Evolutionary conservation across 2,113 vertebrate genomes (phyloP).

Genomic region (Hemibagrus wyckioides): DNA sequence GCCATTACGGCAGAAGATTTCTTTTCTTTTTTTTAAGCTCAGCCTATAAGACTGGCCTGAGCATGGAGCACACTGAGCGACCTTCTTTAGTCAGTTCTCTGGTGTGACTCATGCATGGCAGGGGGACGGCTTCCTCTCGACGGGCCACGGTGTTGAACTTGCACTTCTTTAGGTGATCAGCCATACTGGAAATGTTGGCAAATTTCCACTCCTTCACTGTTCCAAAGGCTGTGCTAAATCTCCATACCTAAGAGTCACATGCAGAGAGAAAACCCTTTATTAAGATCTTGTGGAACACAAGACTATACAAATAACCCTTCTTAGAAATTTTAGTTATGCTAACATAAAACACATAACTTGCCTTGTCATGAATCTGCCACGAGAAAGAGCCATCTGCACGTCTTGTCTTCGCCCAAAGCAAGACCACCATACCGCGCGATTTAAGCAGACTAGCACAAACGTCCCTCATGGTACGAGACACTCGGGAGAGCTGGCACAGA

Average conservation of each 20-base stretch:
- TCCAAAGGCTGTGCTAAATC: slow-evolving; percentile 97
- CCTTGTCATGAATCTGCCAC: slow-evolving; percentile 98
- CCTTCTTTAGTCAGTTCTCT: slow-evolving; percentile 95
- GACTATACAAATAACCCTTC: background rate
- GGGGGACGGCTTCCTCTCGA: slow-evolving; percentile 88
- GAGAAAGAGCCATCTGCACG: slow-evolving; percentile 79
- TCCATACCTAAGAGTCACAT: slow-evolving; percentile 83
- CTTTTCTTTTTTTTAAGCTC: slow-evolving; percentile 43
- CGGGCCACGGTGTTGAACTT: slow-evolving; percentile 88
- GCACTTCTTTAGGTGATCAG: slow-evolving; percentile 97
- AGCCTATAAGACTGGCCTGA: slow-evolving; percentile 85
- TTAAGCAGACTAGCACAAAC: slow-evolving; percentile 93
- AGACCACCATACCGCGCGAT: slow-evolving; percentile 94
- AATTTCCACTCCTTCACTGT: slow-evolving; percentile 98
- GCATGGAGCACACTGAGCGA: slow-evolving; percentile 89
- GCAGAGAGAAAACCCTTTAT: background rate
- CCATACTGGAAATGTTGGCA: slow-evolving; percentile 97
- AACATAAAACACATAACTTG: slow-evolving; percentile 58
- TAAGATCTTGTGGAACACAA: background rate
- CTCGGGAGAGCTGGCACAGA: slow-evolving; percentile 92
- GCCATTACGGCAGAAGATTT: slow-evolving; percentile 59
- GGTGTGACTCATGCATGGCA: slow-evolving; percentile 98
- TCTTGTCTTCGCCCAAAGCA: slow-evolving; percentile 90
- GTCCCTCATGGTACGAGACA: slow-evolving; percentile 92
- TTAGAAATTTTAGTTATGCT: background rate